Evolutionary conservation across 2,888 invertebrate genomes (phyloP), one percentile per base, ranked within the genome.

Genomic region (Plemyria rubiginata): DNA sequence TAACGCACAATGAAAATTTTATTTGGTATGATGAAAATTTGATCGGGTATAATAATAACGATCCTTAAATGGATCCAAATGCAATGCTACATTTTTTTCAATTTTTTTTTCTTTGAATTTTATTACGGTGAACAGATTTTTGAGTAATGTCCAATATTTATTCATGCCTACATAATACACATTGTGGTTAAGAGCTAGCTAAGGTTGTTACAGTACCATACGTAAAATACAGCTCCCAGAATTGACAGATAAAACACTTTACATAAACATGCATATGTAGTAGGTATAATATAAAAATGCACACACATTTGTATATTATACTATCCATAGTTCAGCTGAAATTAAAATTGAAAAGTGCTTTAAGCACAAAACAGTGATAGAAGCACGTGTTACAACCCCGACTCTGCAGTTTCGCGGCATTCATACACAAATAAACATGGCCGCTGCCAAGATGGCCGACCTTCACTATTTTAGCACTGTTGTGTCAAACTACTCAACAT

Each of bases 371-470:
- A 86, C 83, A n/a, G n/a, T 84, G 84, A 87, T 84, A 73, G 78
- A 77, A 87, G 79, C 88, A 88, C 86, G 87, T 88, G 88, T 79
- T 76, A 59, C 74, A 82, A 75, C 85, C 82, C 81, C 82, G 51
- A 51, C 79, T 77, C 78, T 90, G 89, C 88, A 89, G 83, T 87
- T 87, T 86, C 84, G 84, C 85, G 85, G 88, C 88, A 89, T 87
- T 86, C 84, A 78, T 83, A 85, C 92, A 89, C 90, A 92, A 92
- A 92, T 92, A 92, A 91, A 92, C 88, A 90, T 79, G 81, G 78
- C 77, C 63, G 80, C 73, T 90, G 92, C 92, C 92, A 92, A 92
- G 84, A 90, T 86, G 88, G 82, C 80, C 84, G 92, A 84, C 92
- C 92, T 92, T 92, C 90, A 85, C 85, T 90, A 89, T 89, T 91